phyloP scores from a whole-genome alignment of 2,113 vertebrate species.

The Scytalopus superciliaris region DNA sequence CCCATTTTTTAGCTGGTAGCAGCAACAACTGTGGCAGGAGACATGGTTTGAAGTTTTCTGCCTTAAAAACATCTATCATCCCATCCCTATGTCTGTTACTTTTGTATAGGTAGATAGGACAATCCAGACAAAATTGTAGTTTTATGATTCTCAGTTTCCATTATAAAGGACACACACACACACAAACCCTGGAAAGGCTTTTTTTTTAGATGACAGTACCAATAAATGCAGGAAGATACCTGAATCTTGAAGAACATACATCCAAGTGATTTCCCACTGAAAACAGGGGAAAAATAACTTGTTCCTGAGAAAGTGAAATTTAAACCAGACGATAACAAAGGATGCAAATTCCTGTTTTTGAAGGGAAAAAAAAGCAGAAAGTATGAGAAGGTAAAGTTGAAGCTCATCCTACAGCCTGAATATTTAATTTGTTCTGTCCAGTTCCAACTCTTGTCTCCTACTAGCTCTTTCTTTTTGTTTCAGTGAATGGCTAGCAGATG shows the following conservation, averaged over 20 bases:
- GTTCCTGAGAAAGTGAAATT: neutral
- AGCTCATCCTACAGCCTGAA: neutral
- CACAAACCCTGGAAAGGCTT: neutral
- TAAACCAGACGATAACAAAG: neutral
- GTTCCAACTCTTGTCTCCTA: neutral
- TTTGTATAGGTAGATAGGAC: neutral
- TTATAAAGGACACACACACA: neutral
- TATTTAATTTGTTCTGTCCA: neutral
- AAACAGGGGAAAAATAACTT: neutral
- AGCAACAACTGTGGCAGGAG: rapidly evolving
- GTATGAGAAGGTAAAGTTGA: neutral
- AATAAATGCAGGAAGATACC: neutral
- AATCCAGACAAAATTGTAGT: neutral
- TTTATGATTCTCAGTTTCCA: neutral
- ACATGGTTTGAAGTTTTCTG: neutral
- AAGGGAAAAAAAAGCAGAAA: neutral
- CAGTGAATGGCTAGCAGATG: neutral
- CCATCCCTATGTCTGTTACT: neutral
- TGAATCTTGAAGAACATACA: neutral
- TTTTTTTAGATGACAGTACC: neutral
- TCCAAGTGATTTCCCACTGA: neutral
- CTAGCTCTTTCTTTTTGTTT: neutral
- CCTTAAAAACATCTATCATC: neutral
- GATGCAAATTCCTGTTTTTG: neutral
- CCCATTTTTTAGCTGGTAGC: neutral